A percentile compares a stretch with the other conserved stretches of the same genome.
Conservation (phyloP, 1,140 invertebrate species). For the Brachionus manjavacas region DNA sequence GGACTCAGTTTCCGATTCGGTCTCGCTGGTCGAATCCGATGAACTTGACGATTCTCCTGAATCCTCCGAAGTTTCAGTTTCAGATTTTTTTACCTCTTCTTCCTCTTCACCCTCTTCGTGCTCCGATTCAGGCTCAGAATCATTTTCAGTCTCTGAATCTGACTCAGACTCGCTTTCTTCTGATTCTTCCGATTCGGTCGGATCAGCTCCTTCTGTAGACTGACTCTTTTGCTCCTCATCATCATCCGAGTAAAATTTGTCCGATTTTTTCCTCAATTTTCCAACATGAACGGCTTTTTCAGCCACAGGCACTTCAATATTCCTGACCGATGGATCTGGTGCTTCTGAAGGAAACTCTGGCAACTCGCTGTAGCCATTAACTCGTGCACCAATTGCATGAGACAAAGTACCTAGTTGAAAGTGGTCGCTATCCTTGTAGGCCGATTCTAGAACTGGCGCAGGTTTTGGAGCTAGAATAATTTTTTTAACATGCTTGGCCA, state of each 20-base stretch:
- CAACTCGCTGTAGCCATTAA: conserved; percentile 79
- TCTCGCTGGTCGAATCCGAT: conserved; percentile 43
- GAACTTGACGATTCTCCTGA: conserved; percentile 32
- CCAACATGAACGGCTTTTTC: neutral
- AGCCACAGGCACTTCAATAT: conserved; percentile 63
- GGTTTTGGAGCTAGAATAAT: conserved; percentile 88
- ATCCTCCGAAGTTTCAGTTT: neutral
- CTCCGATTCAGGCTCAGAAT: conserved; percentile 20
- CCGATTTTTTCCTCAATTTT: conserved; percentile 43
- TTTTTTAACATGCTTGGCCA: conserved; percentile 69
- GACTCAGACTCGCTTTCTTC: conserved; percentile 46
- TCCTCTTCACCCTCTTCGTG: conserved; percentile 43
- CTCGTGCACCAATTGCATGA: conserved; percentile 80
- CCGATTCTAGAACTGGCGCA: conserved; percentile 73
- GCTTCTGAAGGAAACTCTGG: conserved; percentile 74
- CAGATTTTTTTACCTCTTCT: neutral
- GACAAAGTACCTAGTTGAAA: conserved; percentile 91
- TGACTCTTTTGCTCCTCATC: conserved; percentile 43
- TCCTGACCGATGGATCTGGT: conserved; percentile 72
- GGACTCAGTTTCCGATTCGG: conserved; percentile 45
- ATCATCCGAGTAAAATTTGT: conserved; percentile 55
- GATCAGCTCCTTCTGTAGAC: conserved; percentile 44
- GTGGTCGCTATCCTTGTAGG: conserved; percentile 68
- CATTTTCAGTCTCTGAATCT: conserved; percentile 47
- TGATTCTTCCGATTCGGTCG: neutral